A percentile compares a stretch with the other conserved stretches of the same genome.
Evolutionary conservation across 1,140 invertebrate species (phyloP).

Genomic region (Littorina saxatilis): DNA sequence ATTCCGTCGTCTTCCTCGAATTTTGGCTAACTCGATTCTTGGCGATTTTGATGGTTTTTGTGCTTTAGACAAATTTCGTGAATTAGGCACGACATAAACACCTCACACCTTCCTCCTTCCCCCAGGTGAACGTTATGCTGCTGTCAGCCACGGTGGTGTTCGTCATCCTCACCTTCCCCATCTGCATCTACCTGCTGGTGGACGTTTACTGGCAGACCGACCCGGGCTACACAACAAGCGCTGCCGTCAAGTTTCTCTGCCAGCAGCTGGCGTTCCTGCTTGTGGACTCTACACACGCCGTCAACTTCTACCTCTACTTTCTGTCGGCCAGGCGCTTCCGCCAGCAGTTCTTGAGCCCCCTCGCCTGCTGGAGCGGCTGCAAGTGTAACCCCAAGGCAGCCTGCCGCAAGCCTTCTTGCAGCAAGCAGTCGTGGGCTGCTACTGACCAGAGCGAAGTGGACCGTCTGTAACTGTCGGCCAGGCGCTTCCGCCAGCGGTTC

Average conservation of each 20-base stretch:
- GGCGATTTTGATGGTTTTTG: no score
- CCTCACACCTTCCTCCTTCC: no score
- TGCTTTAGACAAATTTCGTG: background rate
- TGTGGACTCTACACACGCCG: conserved; percentile 63
- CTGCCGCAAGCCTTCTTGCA: background rate
- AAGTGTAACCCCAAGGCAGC: background rate
- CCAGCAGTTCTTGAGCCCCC: conserved; percentile 25
- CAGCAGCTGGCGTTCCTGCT: conserved; percentile 59
- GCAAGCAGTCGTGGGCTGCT: no score
- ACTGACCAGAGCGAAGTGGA: background rate
- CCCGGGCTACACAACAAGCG: background rate
- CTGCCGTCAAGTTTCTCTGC: conserved; percentile 39
- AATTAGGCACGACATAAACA: no score
- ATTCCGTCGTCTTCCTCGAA: background rate
- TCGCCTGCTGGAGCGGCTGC: conserved; percentile 28
- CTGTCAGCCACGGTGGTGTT: conserved; percentile 61
- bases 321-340: conserved; percentile 64
- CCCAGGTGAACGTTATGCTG: conserved; percentile 61
- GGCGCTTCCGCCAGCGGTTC: conserved; percentile 55
- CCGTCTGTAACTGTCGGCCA: conserved; percentile 51
- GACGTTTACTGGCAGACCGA: conserved; percentile 28
- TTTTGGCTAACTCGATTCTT: background rate
- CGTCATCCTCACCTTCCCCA: conserved; percentile 59
- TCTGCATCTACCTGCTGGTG: conserved; percentile 60
- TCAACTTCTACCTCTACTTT: conserved; percentile 70